Evolutionary conservation across 2,113 vertebrate genomes (phyloP).

Genomic region (Lethenteron reissneri): DNA sequence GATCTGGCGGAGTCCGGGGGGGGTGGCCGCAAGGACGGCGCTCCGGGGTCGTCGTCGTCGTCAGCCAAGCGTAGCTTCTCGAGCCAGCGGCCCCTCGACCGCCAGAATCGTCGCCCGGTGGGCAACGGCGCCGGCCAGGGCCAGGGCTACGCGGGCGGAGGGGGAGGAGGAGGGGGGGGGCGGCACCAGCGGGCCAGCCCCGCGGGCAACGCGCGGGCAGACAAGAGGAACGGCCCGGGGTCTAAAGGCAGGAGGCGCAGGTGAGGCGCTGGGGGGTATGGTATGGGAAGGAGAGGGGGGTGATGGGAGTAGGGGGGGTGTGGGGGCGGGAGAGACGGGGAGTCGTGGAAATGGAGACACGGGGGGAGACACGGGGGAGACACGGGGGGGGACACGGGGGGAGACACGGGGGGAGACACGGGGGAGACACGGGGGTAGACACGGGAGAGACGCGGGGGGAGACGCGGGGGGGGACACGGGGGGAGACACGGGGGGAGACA

Average conservation of each 20-base stretch:
- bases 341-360: too few relatives aligned
- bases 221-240: slow-evolving; percentile 48
- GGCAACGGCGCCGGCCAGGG: slow-evolving; percentile 25
- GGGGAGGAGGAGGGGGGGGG: slow-evolving; percentile 15
- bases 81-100: slow-evolving; percentile 64
- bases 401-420: too few relatives aligned
- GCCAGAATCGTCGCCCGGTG: slow-evolving; percentile 48
- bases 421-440: too few relatives aligned
- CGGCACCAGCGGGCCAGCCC: slow-evolving; percentile 25
- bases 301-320: too few relatives aligned
- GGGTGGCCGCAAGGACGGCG: slow-evolving; percentile 25
- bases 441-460: too few relatives aligned
- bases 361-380: too few relatives aligned
- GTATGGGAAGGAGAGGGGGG: too few relatives aligned
- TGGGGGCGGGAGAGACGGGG: too few relatives aligned
- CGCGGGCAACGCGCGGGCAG: slow-evolving; percentile 21
- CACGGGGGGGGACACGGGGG: too few relatives aligned
- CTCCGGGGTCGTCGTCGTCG: slow-evolving; percentile 21
- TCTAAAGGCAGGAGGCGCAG: slow-evolving; percentile 54
- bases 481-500: too few relatives aligned
- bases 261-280: background rate
- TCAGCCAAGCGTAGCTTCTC: slow-evolving; percentile 59
- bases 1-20: slow-evolving; percentile 19
- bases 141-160: slow-evolving; percentile 21
- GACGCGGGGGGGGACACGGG: too few relatives aligned